Base-by-base conservation (phyloP, 2,113 vertebrate species). In the Girardinichthys multiradiatus region DNA sequence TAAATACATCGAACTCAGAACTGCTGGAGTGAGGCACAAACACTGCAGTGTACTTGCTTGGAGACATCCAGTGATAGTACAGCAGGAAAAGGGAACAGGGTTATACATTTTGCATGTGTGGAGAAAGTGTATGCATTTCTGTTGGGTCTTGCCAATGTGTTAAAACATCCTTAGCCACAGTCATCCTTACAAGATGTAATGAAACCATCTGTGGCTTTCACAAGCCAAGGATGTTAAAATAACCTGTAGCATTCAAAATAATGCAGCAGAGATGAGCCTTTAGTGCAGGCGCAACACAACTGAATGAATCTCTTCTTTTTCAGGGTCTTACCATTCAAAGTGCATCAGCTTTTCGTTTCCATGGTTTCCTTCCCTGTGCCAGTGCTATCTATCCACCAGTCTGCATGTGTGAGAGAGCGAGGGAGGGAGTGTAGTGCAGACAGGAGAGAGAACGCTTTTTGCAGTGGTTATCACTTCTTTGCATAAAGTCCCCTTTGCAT, bases 321-420 rank as follows among this genome's bases (percentile, higher is more conserved):
- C 88, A 89, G 87, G 86, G 85, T 89, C 87, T 91, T 90, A 90
- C 90, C 89, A 93, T 91, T 89, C 90, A 92, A 87, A 89, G 83
- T 80, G 90, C 90, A 89, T 90, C 90, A 88, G 90, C 85, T 92
- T 90, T 85, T 90, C 79, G 90, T 93, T 92, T 89, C 92, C 90
- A 92, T 92, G 92, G 92, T 90, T 90, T 86, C 90, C 86, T 73
- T 82, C 72, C 76, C 85, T 80, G 68, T 87, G 86, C 88, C 89
- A 90, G 74, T 77, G 82, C 86, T 87, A 84, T 87, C 85, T 90
- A 83, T 89, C 87, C 79, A 83, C 85, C 85, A 81, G 77, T 86
- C 79, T 84, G 88, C 39, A 27, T 84, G 85, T 2, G 72, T 19
- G 62, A 13, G 72, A 27, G 64, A 31, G 75, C 72, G 77, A 64